Base-by-base conservation (phyloP, 2,888 invertebrate species). In the Zaprionus bogoriensis region DNA sequence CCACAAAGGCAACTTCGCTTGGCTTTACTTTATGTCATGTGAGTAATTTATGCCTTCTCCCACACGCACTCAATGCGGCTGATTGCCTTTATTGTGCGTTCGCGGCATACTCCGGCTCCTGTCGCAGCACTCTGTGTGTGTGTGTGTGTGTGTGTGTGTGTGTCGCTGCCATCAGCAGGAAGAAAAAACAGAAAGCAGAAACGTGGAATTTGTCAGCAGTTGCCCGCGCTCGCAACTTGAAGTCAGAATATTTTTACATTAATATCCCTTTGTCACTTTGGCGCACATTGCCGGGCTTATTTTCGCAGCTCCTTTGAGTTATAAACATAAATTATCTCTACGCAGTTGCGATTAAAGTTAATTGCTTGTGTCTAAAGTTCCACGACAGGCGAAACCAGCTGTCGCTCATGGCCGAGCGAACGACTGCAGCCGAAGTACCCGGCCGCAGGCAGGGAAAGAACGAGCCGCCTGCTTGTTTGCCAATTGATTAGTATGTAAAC, bases 21-120 rank as follows among this genome's bases (percentile, higher is more conserved):
- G 12, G 55, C 60, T 48, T n/a, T 60, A 45, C 52, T 48, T 55
- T 69, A 61, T 60, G 69, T 74, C 72, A 77, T 79, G 63, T 64
- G 58, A 64, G 77, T 83, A 79, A 82, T 79, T 77, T 74, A 61
- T 64, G 77, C 63, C 61, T 51, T 47, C 48, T 44, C 57, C 63
- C 61, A 60, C 55, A 67, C 39, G 2, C 52, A 38, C 45, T 32
- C 50, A 59, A 25, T 46, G 64, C 55, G 25, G 50, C 64, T 74
- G 68, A 77, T 77, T 77, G 74, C 55, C 60, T 64, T 70, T 61
- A 70, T 67, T 70, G 59, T 62, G 59, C 25, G 51, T 23, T 28
- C 30, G 23, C 41, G 38, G 20, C 41, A 41, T 12, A 10, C 12
- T 30, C 46, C 14, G 22, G 3, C 44, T 23, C 17, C 42, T 7